phyloP scores from a whole-genome alignment of 2,113 vertebrate species.

The Cyprinus carpio region DNA sequence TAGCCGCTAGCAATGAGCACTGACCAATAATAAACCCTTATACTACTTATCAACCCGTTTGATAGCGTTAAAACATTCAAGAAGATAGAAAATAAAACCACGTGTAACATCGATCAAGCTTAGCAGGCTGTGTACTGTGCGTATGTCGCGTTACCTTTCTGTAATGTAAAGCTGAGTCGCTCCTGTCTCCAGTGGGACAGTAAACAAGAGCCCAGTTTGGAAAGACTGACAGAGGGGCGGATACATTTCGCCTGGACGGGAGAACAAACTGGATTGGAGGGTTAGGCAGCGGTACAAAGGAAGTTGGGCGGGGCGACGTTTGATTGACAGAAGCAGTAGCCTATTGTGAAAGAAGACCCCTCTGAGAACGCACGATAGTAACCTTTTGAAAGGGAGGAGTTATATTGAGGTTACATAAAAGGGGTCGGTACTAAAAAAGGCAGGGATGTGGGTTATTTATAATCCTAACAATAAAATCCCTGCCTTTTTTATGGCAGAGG shows the following conservation, averaged over 20 bases:
- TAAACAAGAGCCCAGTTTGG: constrained; percentile 40
- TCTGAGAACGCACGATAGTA: not conserved
- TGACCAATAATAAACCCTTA: not conserved
- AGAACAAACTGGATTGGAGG: constrained; percentile 43
- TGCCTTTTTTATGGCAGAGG: constrained; percentile 18
- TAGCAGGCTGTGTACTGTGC: not conserved
- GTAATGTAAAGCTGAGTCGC: constrained; percentile 2
- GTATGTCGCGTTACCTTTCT: constrained; percentile 23
- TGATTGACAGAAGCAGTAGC: constrained; percentile 40
- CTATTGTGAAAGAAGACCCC: not conserved
- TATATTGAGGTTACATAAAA: constrained; percentile 32
- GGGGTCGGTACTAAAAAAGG: not conserved
- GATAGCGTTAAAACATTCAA: not conserved
- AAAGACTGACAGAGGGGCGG: constrained; percentile 48
- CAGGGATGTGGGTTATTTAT: constrained; percentile 53
- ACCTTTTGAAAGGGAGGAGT: constrained; percentile 18
- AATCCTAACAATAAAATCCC: constrained; percentile 47
- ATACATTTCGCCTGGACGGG: constrained; percentile 35
- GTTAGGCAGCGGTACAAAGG: not conserved
- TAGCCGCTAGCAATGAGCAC: constrained; percentile 27
- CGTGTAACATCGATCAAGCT: not conserved
- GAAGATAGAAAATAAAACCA: not conserved
- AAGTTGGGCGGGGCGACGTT: not conserved
- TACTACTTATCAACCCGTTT: not conserved
- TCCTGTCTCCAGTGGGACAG: constrained; percentile 34